Percentiles rank a stretch among this genome's conserved stretches.
These are phyloP conservation scores for Austrolebias charrua DNA, from an alignment of 2,797 vertebrate genomes.

Conservation along the genomic window DNA sequence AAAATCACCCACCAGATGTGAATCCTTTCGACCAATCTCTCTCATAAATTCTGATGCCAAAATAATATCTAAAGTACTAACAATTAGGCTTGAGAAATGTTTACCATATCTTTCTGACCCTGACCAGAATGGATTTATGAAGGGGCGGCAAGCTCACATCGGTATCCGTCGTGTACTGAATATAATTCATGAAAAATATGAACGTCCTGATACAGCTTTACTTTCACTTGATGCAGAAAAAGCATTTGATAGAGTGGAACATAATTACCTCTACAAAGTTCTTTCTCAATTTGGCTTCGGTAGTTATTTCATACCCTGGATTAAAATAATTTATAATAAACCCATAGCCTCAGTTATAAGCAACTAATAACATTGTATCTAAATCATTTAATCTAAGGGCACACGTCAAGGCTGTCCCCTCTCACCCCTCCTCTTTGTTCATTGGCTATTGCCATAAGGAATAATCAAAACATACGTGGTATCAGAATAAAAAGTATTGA, in stretches of 20 bases:
- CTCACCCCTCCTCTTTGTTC: background rate
- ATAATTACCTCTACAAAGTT: no score
- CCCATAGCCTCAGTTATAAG: background rate
- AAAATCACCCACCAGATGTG: background rate
- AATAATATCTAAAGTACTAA: background rate
- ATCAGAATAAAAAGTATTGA: background rate
- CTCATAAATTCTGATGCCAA: conserved; percentile 6
- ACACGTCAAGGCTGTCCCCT: background rate
- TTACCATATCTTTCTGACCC: background rate
- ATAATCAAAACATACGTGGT: background rate
- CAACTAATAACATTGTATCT: background rate
- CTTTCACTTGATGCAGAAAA: background rate
- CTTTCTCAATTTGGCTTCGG: background rate
- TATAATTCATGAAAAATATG: background rate
- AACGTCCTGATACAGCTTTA: background rate
- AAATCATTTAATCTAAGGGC: background rate
- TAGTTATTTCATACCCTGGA: background rate
- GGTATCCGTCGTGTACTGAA: background rate
- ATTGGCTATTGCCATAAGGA: conserved; percentile 1
- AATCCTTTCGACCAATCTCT: background rate
- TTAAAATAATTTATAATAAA: background rate
- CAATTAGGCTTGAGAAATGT: background rate
- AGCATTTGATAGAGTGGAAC: background rate
- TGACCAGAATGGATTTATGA: conserved; percentile 2
- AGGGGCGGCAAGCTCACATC: background rate